Base-by-base conservation (phyloP, 1,140 invertebrate genomes). In the Elysia chlorotica region DNA sequence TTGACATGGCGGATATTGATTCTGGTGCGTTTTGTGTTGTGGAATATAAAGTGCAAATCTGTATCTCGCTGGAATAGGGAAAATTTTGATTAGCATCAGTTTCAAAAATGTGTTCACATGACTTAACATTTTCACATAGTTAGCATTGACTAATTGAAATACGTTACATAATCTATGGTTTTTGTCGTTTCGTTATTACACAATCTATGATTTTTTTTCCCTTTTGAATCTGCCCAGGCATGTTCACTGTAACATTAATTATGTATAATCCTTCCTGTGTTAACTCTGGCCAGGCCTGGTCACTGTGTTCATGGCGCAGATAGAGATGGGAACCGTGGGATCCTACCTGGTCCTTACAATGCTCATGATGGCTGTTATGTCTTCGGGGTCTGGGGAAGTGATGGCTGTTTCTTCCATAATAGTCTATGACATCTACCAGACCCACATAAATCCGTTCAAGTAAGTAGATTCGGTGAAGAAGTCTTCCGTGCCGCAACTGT, bases 391-490 rank as follows among this genome's bases (percentile, higher is more conserved):
- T 33, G 83, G 84, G 19, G 86, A 88, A 73, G 86, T 88, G 23
- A 85, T 88, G 77, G 86, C 87, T 19, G 81, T 88, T 1, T 82
- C 85, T 10, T 87, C 86, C 41, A 88, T 88, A 66, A 84, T 88
- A 41, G 81, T 88, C 30, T 88, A 87, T 65, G 87, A 88, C 76
- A 85, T 88, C 30, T 88, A 87, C 65, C 81, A 80, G 57, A 76
- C 78, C 1, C 81, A 82, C 73, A 75, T 82, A 6, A 48, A 71
- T 17, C 81, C 81, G 0, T 84, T 79, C 63, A 78, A 79, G 80
- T 82, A 71, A 73, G 65, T 69, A 3, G 41, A 25, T n/a, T n/a
- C n/a, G 28, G 63, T 37, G 28, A 10, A 80, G 25, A 74, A 76
- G 54, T 79, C 79, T 41, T 66, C 80, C 19, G 56, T 81, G 71